Base-by-base conservation (phyloP, 2,113 vertebrate species). In the Corythoichthys haematopterus region DNA sequence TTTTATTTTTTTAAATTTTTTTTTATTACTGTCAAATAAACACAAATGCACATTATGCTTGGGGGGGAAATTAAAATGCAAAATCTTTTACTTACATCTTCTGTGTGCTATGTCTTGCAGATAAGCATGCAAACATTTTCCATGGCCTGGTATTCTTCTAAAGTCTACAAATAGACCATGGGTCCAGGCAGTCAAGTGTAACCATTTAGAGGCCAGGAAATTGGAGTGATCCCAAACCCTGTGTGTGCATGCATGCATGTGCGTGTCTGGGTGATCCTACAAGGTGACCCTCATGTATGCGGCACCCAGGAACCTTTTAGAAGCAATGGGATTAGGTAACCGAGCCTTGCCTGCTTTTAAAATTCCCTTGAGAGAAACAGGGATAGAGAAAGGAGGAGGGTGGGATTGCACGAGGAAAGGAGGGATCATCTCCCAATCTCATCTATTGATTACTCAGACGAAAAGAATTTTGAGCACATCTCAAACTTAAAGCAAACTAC, bases 271-370 rank as follows among this genome's bases (percentile, higher is more conserved):
- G 43, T 79, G 70, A 85, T 81, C 74, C 66, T 77, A 88, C 83
- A 89, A 84, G 83, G 78, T 86, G 84, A 87, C 84, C 83, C 70
- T 65, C 15, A 16, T 80, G 83, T 86, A 77, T 66, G 71, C 76
- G 61, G 69, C 75, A 78, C 67, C 79, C 62, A 83, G 61, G 66
- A 76, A 79, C 77, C 67, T 66, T 82, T 82, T 71, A 68, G 55
- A 80, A 72, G 77, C 75, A 64, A 40, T 62, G 60, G 80, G 78
- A 84, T 87, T 84, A 86, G 64, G 71, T 65, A 76, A 72, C 64
- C 61, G 46, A 20, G 64, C 71, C 64, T 65, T 48, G 77, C 58
- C 65, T 59, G 52, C 66, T 52, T 40, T 74, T 64, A 50, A 63
- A 68, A 77, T 75, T 82, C 85, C 77, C 78, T 62, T 1, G 57